Percentiles rank a stretch among this genome's conserved stretches.
Evolutionary conservation across 2,888 invertebrate genomes (phyloP).

Genomic region (Drosophila acutilabella): DNA sequence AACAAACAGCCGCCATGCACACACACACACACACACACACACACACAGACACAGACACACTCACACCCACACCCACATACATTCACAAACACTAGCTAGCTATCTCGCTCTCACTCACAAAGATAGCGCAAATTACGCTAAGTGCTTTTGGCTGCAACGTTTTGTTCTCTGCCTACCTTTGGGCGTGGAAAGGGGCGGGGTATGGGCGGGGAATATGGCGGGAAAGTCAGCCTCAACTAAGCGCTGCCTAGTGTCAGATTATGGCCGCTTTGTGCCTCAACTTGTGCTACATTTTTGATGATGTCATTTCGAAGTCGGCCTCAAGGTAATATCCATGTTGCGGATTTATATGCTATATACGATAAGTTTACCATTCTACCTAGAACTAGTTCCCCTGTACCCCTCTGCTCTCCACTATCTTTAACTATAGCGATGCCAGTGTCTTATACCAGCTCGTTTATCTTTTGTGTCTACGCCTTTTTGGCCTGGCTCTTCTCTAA

Average conservation of each 20-base stretch:
- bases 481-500: constrained; percentile 7
- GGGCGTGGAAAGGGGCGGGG: not conserved
- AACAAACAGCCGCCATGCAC: constrained; percentile 64
- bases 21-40: constrained; percentile 20
- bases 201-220: not conserved
- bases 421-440: too few species aligned
- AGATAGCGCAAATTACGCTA: constrained; percentile 74
- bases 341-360: constrained; percentile 54
- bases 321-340: constrained; percentile 67
- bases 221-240: constrained; percentile 45
- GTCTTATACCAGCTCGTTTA: constrained; percentile 2
- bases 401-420: too few species aligned
- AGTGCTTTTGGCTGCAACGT: constrained; percentile 75
- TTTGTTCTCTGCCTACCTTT: constrained; percentile 64
- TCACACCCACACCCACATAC: constrained; percentile 16
- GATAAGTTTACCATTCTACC: too few species aligned
- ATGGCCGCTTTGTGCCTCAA: constrained; percentile 73
- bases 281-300: constrained; percentile 75
- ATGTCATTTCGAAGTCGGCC: constrained; percentile 73
- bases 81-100: constrained; percentile 3
- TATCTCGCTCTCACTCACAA: constrained; percentile 15
- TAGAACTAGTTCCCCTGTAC: too few species aligned
- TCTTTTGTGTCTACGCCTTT: constrained; percentile 29
- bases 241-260: constrained; percentile 77
- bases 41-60: constrained; percentile 23